Evolutionary conservation across 2,888 invertebrate genomes (phyloP).

Genomic region (Lamellibrachia columna): DNA sequence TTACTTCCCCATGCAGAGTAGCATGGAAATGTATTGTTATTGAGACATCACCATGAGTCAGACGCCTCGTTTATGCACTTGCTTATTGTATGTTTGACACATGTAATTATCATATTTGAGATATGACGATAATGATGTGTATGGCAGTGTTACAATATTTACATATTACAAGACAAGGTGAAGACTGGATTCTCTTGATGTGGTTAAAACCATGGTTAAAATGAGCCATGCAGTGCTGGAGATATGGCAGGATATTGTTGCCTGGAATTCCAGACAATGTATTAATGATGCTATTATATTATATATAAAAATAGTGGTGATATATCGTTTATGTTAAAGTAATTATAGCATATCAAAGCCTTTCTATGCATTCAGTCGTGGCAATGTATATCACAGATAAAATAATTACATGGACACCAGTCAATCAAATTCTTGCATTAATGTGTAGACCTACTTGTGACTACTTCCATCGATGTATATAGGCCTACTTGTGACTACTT

Average conservation of each 20-base stretch:
- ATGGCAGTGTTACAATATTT: neutral
- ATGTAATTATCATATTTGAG: neutral
- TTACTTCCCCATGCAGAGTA: neutral
- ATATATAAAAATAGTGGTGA: neutral
- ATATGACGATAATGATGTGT: neutral
- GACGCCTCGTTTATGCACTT: neutral
- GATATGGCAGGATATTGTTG: neutral
- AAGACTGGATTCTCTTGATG: neutral
- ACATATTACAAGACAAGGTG: neutral
- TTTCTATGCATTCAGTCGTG: neutral
- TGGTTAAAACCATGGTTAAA: neutral
- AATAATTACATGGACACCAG: neutral
- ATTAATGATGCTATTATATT: neutral
- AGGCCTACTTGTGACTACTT: no score
- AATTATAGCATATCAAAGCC: neutral
- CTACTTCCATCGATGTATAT: no score
- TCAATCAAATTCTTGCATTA: neutral
- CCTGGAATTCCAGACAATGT: neutral
- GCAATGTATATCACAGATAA: neutral
- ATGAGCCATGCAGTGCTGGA: neutral
- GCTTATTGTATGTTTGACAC: slow-evolving; percentile 6
- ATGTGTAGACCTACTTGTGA: no score
- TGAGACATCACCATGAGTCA: neutral
- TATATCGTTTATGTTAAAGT: neutral
- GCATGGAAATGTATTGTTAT: slow-evolving; percentile 1